phyloP scores from a whole-genome alignment of 1,140 invertebrate genomes.

The Brachionus sp. region DNA sequence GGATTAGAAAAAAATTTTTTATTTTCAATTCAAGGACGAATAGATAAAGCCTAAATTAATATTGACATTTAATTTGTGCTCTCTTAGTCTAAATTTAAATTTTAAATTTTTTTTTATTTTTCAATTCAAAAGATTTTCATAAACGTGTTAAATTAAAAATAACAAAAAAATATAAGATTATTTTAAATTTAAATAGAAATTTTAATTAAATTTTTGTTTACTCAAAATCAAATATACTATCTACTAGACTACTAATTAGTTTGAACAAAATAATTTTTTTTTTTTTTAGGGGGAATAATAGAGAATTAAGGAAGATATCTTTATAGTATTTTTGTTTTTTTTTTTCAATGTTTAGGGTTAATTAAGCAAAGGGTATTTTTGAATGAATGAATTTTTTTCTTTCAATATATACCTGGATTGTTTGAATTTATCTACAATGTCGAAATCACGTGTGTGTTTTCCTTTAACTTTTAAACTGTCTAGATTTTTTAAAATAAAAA shows the following conservation, averaged over 20 bases:
- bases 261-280: constrained; percentile 1
- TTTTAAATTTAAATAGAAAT: neutral
- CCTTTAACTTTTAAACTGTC: neutral
- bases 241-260: neutral
- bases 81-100: constrained; percentile 17
- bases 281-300: constrained; percentile 16
- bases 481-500: neutral
- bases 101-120: constrained; percentile 22
- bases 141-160: neutral
- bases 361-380: constrained; percentile 17
- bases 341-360: constrained; percentile 11
- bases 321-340: neutral
- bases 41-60: neutral
- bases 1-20: neutral
- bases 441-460: neutral
- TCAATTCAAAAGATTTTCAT: neutral
- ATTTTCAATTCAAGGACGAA: neutral
- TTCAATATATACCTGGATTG: neutral
- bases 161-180: neutral
- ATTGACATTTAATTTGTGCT: constrained; percentile 15
- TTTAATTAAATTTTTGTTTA: constrained; percentile 36
- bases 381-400: neutral
- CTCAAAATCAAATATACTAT: neutral
- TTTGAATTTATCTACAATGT: neutral
- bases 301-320: neutral